phyloP scores from a whole-genome alignment of 1,140 invertebrate genomes.

The Drosophila triauraria region DNA sequence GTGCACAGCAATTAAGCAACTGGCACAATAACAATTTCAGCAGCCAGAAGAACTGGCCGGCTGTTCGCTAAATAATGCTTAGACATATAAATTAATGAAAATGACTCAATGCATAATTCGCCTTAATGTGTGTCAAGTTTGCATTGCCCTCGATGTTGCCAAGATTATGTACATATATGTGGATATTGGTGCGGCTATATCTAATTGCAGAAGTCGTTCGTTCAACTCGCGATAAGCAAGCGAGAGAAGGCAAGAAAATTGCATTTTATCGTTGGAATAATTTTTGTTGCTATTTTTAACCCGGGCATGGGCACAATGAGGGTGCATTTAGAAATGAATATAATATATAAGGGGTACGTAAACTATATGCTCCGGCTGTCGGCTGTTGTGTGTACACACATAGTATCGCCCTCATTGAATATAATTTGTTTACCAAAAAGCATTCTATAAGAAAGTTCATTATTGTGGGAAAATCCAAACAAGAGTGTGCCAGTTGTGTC shows the following conservation, averaged over 20 bases:
- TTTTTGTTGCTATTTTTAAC: conserved; percentile 31
- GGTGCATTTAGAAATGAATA: conserved; percentile 42
- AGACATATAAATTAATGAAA: conserved; percentile 70
- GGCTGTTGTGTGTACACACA: conserved; percentile 5
- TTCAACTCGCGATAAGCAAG: conserved; percentile 47
- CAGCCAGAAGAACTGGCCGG: conserved; percentile 10
- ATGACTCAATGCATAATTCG: conserved; percentile 57
- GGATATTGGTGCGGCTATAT: conserved; percentile 16
- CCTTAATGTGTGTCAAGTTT: conserved; percentile 71
- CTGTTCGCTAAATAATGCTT: conserved; percentile 68
- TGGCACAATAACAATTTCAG: conserved; percentile 10
- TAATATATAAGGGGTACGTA: conserved; percentile 12
- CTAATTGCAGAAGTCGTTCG: conserved; percentile 40
- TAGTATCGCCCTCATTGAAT: conserved; percentile 18
- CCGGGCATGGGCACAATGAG: conserved; percentile 29
- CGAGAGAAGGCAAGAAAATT: conserved; percentile 20
- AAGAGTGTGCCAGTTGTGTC: not conserved
- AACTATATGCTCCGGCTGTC: conserved; percentile 7
- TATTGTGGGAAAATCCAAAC: conserved; percentile 24
- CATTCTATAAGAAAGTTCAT: conserved; percentile 1
- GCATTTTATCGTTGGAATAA: conserved; percentile 48
- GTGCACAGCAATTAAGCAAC: conserved; percentile 62
- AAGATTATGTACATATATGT: conserved; percentile 14
- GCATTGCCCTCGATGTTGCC: conserved; percentile 59
- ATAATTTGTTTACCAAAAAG: conserved; percentile 36